Base-by-base conservation (phyloP, 2,888 invertebrate species). In the Trichogramma evanescens region DNA sequence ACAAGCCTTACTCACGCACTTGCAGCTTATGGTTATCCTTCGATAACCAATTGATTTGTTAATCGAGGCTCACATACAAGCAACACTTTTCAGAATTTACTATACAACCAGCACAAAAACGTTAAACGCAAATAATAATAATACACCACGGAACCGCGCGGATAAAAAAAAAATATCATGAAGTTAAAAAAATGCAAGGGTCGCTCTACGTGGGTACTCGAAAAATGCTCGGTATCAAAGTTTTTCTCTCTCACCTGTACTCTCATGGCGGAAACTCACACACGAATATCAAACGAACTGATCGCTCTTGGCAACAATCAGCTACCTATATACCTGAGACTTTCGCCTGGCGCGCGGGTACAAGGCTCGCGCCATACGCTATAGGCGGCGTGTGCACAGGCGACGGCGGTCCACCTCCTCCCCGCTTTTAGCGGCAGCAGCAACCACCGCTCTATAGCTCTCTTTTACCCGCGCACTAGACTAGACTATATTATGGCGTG, bases 241-340 rank as follows among this genome's bases (percentile, higher is more conserved):
- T 45, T 9, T 45, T 9, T 45, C 8, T 45, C n/a, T 45, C 64
- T 64, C 64, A 64, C 64, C 64, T 64, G 64, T 49, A 64, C 62
- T 64, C 64, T 62, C 64, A 64, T 64, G 58, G 58, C 54, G 64
- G 62, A 62, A 57, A 67, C 26, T 69, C 68, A 68, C 72, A 69
- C 69, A 68, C 66, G 68, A 71, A 72, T 70, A 71, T 68, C 73
- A 70, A 74, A 76, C 76, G 76, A 72, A 70, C 69, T 67, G 68
- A 65, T 66, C 67, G 65, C 66, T 26, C 26, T 26, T 26, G 26
- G 70, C 66, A 67, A 67, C 74, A 73, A 75, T 74, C 76, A 72
- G 70, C 66, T 67, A 70, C 71, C 74, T 76, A 75, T 76, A 76
- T 76, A 76, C 72, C 73, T 67, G 68, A 26, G 68, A 75, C 76